These are phyloP conservation scores for Syndactyla subalaris DNA, from an alignment of 2,797 vertebrate genomes.

Conservation along the genomic window DNA sequence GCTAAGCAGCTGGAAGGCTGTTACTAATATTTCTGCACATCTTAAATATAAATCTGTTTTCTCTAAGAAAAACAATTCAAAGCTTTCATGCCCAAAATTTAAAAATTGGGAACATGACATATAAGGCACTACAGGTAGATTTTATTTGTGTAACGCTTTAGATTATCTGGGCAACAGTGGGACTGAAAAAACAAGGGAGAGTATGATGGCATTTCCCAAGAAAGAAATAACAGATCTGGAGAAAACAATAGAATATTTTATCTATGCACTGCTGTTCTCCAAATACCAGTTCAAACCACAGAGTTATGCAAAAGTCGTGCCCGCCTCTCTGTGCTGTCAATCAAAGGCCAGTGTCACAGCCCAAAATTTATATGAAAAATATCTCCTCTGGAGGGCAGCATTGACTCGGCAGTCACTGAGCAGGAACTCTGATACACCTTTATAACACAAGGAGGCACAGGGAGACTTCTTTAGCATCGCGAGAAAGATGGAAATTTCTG, in stretches of 20 bases:
- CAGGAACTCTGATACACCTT: not conserved
- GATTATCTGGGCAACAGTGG: not conserved
- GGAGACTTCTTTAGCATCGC: not conserved
- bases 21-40: not conserved
- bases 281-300: not conserved
- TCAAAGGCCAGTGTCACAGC: not conserved
- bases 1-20: not conserved
- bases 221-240: not conserved
- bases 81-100: not conserved
- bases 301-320: not conserved
- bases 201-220: not conserved
- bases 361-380: not conserved
- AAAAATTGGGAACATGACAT: not conserved
- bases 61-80: not conserved
- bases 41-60: not conserved
- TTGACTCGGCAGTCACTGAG: not conserved
- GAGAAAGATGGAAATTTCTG: not conserved
- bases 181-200: not conserved
- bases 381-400: constrained; percentile 20
- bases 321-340: not conserved
- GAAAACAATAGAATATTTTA: not conserved
- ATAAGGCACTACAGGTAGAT: not conserved
- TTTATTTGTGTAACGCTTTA: not conserved
- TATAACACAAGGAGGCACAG: not conserved
- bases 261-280: not conserved